Conservation (phyloP, 2,888 invertebrate genomes). For the Drosophila koepferae region DNA sequence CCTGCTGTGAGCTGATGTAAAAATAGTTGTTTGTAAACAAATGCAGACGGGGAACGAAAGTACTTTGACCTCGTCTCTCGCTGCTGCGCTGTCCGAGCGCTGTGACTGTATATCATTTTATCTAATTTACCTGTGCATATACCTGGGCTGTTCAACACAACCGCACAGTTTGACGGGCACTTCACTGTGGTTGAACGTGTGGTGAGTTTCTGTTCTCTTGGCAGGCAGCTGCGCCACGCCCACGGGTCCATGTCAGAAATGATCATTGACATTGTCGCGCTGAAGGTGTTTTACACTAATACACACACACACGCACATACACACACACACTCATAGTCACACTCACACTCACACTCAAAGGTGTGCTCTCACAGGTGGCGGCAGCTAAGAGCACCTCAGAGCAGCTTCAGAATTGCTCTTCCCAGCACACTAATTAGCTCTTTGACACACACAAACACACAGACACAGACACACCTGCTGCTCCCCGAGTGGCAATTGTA, state of each 20-base stretch:
- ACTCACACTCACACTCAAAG: constrained; percentile 27
- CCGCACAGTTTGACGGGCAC: constrained; percentile 56
- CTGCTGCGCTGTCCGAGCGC: constrained; percentile 14
- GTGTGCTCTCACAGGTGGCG: constrained; percentile 63
- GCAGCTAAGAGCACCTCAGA: constrained; percentile 50
- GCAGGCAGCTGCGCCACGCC: constrained; percentile 65
- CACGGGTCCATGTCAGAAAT: constrained; percentile 67
- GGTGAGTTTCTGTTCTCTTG: constrained; percentile 52
- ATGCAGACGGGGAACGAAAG: constrained; percentile 46
- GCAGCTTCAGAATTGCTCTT: constrained; percentile 52
- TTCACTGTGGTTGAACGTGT: constrained; percentile 24
- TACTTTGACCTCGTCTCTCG: constrained; percentile 61
- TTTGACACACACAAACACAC: constrained; percentile 42
- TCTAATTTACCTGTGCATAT: constrained; percentile 39
- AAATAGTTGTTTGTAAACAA: constrained; percentile 57
- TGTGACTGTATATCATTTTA: constrained; percentile 24
- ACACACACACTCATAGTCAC: constrained; percentile 30
- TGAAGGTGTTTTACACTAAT: constrained; percentile 67
- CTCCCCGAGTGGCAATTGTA: constrained; percentile 31
- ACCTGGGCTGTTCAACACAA: constrained; percentile 8
- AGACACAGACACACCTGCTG: constrained; percentile 62
- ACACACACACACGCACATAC: constrained; percentile 25
- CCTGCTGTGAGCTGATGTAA: constrained; percentile 33
- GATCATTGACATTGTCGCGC: constrained; percentile 79
- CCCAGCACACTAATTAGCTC: constrained; percentile 64